These are phyloP conservation scores for Mormyrops attenuatus DNA, from an alignment of 2,797 vertebrate genomes.

Conservation along the genomic window DNA sequence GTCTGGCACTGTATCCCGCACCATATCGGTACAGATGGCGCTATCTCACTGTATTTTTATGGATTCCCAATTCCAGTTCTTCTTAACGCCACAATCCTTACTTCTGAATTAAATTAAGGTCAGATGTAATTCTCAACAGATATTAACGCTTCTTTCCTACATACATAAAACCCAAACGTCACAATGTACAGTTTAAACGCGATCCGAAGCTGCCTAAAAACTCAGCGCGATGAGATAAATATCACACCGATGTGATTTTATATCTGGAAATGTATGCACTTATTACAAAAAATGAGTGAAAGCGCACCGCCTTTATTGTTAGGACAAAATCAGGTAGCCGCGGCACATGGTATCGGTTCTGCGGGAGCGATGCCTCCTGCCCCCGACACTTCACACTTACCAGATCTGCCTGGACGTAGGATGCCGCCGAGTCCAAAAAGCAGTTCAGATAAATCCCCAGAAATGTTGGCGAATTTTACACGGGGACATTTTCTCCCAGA, in stretches of 20 bases:
- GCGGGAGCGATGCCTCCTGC: not conserved
- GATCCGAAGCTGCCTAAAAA: not conserved
- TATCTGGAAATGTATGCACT: not conserved
- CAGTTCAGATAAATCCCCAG: slow-evolving; percentile 55
- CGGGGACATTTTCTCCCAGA: slow-evolving; percentile 41
- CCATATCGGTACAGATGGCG: slow-evolving; percentile 24
- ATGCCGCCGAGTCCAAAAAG: slow-evolving; percentile 51
- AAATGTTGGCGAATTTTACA: slow-evolving; percentile 33
- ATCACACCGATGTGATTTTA: not conserved
- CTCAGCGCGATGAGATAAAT: not conserved
- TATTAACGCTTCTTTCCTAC: not conserved
- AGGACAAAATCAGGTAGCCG: not conserved
- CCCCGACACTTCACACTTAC: slow-evolving; percentile 59
- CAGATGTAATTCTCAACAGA: not conserved
- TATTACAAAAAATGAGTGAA: not conserved
- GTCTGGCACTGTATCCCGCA: not conserved
- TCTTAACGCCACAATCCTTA: not conserved
- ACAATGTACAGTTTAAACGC: not conserved
- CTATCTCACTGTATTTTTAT: slow-evolving; percentile 20
- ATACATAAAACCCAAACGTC: not conserved
- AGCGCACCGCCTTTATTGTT: not conserved
- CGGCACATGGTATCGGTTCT: not conserved
- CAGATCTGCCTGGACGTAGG: slow-evolving; percentile 59
- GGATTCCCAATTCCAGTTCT: not conserved
- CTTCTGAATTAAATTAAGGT: not conserved